A percentile compares a stretch with the other conserved stretches of the same genome.
These are phyloP conservation scores for Leptodactylus fuscus DNA, from an alignment of 2,113 vertebrate species.

Conservation along the genomic window DNA sequence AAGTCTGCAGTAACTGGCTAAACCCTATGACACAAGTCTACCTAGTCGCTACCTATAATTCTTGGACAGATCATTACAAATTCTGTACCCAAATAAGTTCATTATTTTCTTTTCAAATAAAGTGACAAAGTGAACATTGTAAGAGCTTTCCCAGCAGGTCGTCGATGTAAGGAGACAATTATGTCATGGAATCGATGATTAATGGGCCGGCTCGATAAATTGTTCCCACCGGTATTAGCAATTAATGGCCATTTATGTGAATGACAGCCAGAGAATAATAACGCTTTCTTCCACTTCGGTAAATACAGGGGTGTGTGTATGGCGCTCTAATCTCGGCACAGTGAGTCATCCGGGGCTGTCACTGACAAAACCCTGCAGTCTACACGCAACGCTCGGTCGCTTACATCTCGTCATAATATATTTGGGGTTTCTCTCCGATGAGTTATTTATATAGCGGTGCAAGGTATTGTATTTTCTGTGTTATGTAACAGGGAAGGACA, in stretches of 20 bases:
- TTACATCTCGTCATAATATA: slow-evolving; percentile 8
- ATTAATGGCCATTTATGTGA: slow-evolving; percentile 44
- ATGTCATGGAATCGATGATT: slow-evolving; percentile 39
- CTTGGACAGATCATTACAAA: slow-evolving; percentile 20
- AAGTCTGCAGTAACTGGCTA: neutral
- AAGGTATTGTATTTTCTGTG: neutral
- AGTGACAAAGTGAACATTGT: neutral
- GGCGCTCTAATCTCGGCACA: neutral
- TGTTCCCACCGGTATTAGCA: slow-evolving; percentile 7
- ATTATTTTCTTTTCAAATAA: slow-evolving; percentile 44
- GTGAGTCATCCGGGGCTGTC: slow-evolving; percentile 36
- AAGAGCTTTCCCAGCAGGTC: slow-evolving; percentile 6
- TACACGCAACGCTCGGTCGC: neutral
- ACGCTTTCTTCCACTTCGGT: slow-evolving; percentile 5
- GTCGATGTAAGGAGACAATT: slow-evolving; percentile 40
- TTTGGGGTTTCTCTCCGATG: neutral
- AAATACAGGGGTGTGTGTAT: neutral
- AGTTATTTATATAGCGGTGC: slow-evolving; percentile 2
- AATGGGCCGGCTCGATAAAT: slow-evolving; percentile 5
- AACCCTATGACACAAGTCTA: neutral
- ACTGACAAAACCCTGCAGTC: neutral
- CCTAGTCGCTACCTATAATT: neutral
- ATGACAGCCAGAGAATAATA: slow-evolving; percentile 34
- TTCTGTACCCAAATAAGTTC: neutral
- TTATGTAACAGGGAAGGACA: neutral